Evolutionary conservation across 2,797 vertebrate species (phyloP), one percentile per base, ranked within the genome.

Genomic region (Trichosurus vulpecula): DNA sequence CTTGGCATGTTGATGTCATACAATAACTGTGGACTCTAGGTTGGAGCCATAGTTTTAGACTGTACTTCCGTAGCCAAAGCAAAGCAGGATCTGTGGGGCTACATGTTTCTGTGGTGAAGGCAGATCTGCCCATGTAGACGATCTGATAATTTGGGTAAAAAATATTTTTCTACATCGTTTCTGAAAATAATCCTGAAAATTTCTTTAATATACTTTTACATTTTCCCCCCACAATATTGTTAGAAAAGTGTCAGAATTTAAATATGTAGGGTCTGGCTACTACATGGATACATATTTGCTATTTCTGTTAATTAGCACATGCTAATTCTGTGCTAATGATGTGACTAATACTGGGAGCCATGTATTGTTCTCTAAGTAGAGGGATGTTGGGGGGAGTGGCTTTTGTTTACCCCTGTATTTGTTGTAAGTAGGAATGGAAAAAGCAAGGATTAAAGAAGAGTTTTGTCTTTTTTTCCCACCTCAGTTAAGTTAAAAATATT

Each of bases 191-290:
- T 96, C 47, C 55, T 56, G 31, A 54, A 95, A 58, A 81, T 81
- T 74, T 27, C 74, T 12, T 95, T 96, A 93, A 81, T 91, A n/a
- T 56, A 91, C 54, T 91, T 58, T 81, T 4, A 95, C 16, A 81
- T 22, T 53, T 41, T 11, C 27, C 61, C n/a, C 13, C 91, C 19
- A 61, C 58, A 93, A 56, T 52, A 94, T 31, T 90, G 35, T 54
- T 74, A 0, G 51, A 81, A 53, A 53, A 61, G 35, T 90, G 54
- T 97, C 31, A 94, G 90, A 95, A 91, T 90, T 92, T n/a, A 61
- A 54, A 90, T 92, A 52, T 51, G 10, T 87, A 22, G 87, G 31
- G 56, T 58, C 90, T 27, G 31, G 22, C 47, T 57, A 19, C 94
- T 74, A 92, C 92, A 91, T 55, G 61, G 90, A 56, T 16, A 95